phyloP scores from a whole-genome alignment of 2,797 vertebrate species.

The Periophthalmus magnuspinnatus region DNA sequence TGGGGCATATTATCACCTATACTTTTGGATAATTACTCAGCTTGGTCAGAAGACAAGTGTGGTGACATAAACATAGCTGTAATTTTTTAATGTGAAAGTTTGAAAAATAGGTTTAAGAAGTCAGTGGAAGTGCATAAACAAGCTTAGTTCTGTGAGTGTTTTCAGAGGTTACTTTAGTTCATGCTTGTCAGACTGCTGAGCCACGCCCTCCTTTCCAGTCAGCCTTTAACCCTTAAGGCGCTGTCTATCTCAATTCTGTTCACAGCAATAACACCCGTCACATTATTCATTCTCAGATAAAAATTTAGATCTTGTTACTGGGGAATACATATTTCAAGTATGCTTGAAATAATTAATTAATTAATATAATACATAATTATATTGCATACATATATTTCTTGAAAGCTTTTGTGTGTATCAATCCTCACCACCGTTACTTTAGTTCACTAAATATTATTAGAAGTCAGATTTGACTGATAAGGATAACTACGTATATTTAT shows the following conservation, averaged over 20 bases:
- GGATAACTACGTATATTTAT: neutral
- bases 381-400: too few relatives aligned
- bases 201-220: slow-evolving; percentile 24
- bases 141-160: slow-evolving; percentile 32
- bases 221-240: slow-evolving; percentile 60
- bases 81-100: too few relatives aligned
- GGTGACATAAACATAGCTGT: too few relatives aligned
- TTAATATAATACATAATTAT: too few relatives aligned
- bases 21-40: too few relatives aligned
- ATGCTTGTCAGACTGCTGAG: slow-evolving; percentile 57
- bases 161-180: slow-evolving; percentile 70
- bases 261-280: too few relatives aligned
- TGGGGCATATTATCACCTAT: too few relatives aligned
- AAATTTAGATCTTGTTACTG: neutral
- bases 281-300: neutral
- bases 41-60: too few relatives aligned
- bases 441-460: neutral
- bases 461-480: neutral
- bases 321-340: neutral
- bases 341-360: too few relatives aligned
- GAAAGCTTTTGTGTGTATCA: too few relatives aligned
- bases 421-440: neutral
- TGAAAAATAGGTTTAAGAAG: too few relatives aligned
- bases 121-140: slow-evolving; percentile 2
- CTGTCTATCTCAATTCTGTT: slow-evolving; percentile 17